Conservation (phyloP, 92 coral and sea anemone genomes). For the Phenganax stokvisi region DNA sequence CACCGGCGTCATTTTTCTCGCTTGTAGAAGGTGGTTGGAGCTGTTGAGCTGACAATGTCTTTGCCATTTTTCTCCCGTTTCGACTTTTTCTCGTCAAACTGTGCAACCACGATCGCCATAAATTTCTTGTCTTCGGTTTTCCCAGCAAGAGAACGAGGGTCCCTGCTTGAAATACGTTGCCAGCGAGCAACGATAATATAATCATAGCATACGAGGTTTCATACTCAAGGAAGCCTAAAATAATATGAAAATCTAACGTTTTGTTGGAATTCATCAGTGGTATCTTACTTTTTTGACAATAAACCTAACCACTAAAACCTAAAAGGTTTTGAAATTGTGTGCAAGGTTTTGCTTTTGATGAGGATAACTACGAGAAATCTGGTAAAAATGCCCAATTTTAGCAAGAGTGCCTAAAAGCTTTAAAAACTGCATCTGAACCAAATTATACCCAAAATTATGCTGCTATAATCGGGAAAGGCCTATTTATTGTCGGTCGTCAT, state of each 20-base stretch:
- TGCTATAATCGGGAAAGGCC: no score
- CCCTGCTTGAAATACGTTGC: constrained; percentile 24
- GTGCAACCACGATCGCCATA: constrained; percentile 27
- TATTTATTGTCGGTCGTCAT: no score
- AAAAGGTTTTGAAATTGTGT: no score
- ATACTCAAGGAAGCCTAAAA: constrained; percentile 25
- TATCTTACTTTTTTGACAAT: no score
- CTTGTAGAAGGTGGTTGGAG: constrained; percentile 6
- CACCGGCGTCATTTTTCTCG: background rate
- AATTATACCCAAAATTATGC: no score
- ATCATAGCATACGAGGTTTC: constrained; percentile 1
- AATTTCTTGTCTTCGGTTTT: constrained; percentile 11
- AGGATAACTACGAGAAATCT: no score
- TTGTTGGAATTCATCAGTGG: no score
- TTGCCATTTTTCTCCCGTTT: background rate
- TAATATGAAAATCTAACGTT: background rate
- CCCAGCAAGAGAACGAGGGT: constrained; percentile 21
- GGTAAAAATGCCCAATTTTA: no score
- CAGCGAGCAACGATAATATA: constrained; percentile 12
- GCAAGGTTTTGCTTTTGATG: no score
- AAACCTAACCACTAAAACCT: no score
- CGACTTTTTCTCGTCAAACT: constrained; percentile 3
- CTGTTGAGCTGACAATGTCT: background rate
- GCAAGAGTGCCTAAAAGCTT: no score
- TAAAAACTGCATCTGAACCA: no score